Base-by-base conservation (phyloP, 2,113 vertebrate species). In the Hydrolagus affinis region DNA sequence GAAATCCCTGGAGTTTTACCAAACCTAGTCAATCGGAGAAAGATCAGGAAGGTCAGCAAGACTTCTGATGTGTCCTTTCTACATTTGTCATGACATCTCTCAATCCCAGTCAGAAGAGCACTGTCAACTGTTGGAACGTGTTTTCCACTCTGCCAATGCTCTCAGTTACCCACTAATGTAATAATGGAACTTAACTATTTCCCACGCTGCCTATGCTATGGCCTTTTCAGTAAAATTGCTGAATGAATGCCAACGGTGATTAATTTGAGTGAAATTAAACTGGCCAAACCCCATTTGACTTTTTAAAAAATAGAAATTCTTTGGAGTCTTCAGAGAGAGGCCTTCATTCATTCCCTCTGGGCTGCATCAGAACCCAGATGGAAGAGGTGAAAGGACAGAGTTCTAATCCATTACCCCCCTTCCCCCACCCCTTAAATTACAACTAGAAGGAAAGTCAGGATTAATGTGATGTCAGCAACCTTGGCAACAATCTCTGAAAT, bases 121-220 rank as follows among this genome's bases (percentile, higher is more conserved):
- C 25, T 14, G 6, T 12, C 28, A 19, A 68, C 78, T 68, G 28
- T 68, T 32, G 9, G 23, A 64, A 83, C 62, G 25, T 66, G 7
- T 10, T 83, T 64, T 15, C 78, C 11, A 19, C 60, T 11, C 25
- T 32, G 28, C 62, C 66, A n/a, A 62, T 78, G n/a, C 10, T 3
- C 44, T 83, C 32, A 3, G 60, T 15, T 62, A 14, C 32, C 2
- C 66, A 23, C 60, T 83, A 11, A 23, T 30, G 60, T 59, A 66
- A 30, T 66, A 83, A 21, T 32, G 60, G 64, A 83, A 83, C 25
- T 66, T 83, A 68, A 83, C 60, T 32, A 60, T 28, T 83, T 83
- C 15, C 1, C 25, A 30, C 28, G 6, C 60, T 30, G 59, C 59
- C 59, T 60, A 80, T 30, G 56, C 64, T 64, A 62, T 80, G 23